A percentile compares a stretch with the other conserved stretches of the same genome.
Conservation (phyloP, 2,797 vertebrate species). For the Galaxias olidus region DNA sequence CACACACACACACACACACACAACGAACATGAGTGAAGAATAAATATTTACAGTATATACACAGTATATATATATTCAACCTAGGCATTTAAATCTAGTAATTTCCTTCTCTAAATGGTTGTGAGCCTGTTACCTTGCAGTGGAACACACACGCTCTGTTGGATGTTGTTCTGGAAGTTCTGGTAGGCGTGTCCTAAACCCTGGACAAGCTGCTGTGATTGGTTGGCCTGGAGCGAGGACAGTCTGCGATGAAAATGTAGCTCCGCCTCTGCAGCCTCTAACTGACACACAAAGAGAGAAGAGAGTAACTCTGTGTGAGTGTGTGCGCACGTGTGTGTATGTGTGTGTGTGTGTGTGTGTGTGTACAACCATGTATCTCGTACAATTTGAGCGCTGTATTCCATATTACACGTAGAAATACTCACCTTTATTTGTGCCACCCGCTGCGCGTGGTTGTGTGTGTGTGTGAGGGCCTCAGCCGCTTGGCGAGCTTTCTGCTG, state of each 20-base stretch:
- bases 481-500: conserved; percentile 33
- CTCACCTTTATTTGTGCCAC: conserved; percentile 6
- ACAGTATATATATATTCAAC: no score
- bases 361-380: background rate
- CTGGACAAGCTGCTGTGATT: conserved; percentile 49
- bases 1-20: conserved; percentile 4
- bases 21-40: no score
- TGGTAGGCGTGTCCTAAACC: conserved; percentile 57
- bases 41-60: no score
- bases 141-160: conserved; percentile 50
- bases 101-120: conserved; percentile 46
- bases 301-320: conserved; percentile 11
- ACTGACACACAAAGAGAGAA: conserved; percentile 20
- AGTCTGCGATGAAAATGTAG: conserved; percentile 59
- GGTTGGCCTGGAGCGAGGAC: conserved; percentile 53
- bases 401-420: background rate
- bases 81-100: no score
- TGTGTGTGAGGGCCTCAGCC: conserved; percentile 16
- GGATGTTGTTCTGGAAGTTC: conserved; percentile 61
- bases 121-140: conserved; percentile 53
- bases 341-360: conserved; percentile 9
- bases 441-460: background rate
- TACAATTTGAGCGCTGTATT: background rate
- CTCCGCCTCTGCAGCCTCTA: conserved; percentile 54
- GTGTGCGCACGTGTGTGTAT: conserved; percentile 8